phyloP scores from a whole-genome alignment of 2,797 vertebrate species.

The Orientallactaga sibirica region DNA sequence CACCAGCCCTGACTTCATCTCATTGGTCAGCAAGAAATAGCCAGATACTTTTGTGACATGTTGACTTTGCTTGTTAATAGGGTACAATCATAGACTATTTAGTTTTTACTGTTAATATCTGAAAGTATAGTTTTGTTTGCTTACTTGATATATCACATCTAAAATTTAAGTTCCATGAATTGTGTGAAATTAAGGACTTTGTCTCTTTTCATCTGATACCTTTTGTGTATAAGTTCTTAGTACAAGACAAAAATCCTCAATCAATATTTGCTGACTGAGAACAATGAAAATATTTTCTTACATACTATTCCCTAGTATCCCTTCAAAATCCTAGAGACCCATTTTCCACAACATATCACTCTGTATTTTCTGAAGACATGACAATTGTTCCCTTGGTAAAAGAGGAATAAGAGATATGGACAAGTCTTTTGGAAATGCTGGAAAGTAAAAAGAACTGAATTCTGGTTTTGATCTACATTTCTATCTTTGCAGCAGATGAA shows the following conservation, averaged over 20 bases:
- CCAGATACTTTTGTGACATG: background rate
- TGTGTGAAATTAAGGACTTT: background rate
- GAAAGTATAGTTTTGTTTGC: slow-evolving; percentile 31
- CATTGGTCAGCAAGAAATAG: no score
- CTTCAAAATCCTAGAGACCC: no score
- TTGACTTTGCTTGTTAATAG: background rate
- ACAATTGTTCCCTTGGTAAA: background rate
- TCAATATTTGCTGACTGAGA: background rate
- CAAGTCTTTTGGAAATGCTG: slow-evolving; percentile 22
- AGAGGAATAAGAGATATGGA: background rate
- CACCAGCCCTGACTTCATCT: no score
- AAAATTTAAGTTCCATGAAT: background rate
- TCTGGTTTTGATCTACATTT: slow-evolving; percentile 43
- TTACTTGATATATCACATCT: background rate
- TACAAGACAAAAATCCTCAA: background rate
- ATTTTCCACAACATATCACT: background rate
- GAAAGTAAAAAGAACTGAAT: slow-evolving; percentile 29
- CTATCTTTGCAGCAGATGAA: background rate
- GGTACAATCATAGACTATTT: background rate
- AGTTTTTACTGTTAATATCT: background rate
- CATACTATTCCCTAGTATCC: no score
- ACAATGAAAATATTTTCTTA: no score
- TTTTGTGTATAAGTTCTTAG: background rate
- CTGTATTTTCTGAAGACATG: slow-evolving; percentile 3
- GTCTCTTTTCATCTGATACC: background rate